Percentiles rank a stretch among this genome's conserved stretches.
These are phyloP conservation scores for Lampris megalopsis DNA, from an alignment of 2,113 vertebrate genomes.

Conservation along the genomic window DNA sequence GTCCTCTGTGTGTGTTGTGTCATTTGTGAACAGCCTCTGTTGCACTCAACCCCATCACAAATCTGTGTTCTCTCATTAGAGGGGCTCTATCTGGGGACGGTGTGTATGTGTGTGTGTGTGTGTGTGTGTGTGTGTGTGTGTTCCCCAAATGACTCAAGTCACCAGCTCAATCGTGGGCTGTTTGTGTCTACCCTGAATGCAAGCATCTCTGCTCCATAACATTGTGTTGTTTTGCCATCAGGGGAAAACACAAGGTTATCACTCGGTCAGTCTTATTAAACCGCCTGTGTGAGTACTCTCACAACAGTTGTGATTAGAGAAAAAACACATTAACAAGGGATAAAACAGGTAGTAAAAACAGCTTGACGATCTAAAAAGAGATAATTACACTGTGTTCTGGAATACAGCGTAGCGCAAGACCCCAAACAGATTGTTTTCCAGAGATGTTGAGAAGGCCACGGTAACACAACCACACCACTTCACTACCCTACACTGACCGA, in stretches of 20 bases:
- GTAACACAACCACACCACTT: too few relatives aligned
- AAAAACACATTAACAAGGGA: too few relatives aligned
- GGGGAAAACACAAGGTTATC: constrained; percentile 43
- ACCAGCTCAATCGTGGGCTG: constrained; percentile 53
- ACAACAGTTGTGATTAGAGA: too few relatives aligned
- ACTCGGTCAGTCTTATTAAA: constrained; percentile 68
- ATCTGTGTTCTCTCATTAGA: constrained; percentile 65
- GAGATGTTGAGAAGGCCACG: too few relatives aligned
- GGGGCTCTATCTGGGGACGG: constrained; percentile 58
- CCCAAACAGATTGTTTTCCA: too few relatives aligned
- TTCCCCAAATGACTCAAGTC: constrained; percentile 22
- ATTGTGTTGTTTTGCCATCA: too few relatives aligned
- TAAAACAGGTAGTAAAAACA: too few relatives aligned
- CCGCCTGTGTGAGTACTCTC: constrained; percentile 52
- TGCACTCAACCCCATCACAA: constrained; percentile 9
- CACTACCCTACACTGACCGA: too few relatives aligned
- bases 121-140: background rate
- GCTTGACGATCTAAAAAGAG: too few relatives aligned
- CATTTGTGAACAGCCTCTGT: background rate
- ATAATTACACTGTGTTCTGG: too few relatives aligned
- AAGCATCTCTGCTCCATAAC: constrained; percentile 33
- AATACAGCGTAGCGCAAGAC: too few relatives aligned
- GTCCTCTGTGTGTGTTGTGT: background rate
- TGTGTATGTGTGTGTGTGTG: constrained; percentile 1
- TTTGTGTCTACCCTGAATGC: constrained; percentile 70